These are phyloP conservation scores for Enteromius anoplus DNA, from an alignment of 2,797 vertebrate species.

Conservation along the genomic window DNA sequence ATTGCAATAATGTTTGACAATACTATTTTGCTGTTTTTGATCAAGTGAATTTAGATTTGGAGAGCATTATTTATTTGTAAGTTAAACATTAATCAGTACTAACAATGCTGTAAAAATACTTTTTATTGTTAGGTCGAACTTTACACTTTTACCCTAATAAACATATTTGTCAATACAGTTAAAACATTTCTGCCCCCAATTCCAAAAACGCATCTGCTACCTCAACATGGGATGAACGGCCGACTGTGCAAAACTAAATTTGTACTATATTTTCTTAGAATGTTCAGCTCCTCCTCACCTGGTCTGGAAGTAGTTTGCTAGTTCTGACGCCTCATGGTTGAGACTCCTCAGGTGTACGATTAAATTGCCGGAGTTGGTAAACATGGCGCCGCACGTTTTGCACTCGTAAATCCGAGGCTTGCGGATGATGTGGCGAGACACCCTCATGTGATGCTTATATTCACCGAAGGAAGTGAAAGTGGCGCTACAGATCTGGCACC, in stretches of 20 bases:
- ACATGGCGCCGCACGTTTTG: constrained; percentile 99
- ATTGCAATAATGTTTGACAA: not conserved
- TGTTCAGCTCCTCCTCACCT: constrained; percentile 90
- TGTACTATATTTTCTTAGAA: constrained; percentile 50
- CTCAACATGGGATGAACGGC: constrained; percentile 32
- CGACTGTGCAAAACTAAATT: constrained; percentile 31
- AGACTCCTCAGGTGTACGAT: constrained; percentile 99
- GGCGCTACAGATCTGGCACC: constrained; percentile 99
- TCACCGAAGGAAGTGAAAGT: constrained; percentile 99
- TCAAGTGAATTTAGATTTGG: not conserved
- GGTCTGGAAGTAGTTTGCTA: constrained; percentile 99
- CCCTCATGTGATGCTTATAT: constrained; percentile 99
- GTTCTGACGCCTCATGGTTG: constrained; percentile 99
- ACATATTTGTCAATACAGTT: not conserved
- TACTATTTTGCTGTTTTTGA: not conserved
- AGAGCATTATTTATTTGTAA: not conserved
- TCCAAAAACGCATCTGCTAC: constrained; percentile 18
- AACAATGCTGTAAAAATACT: not conserved
- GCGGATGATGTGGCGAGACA: constrained; percentile 99
- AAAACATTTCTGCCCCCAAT: not conserved
- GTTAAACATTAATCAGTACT: not conserved
- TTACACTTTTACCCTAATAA: not conserved
- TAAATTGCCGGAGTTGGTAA: constrained; percentile 99
- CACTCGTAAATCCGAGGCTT: constrained; percentile 99
- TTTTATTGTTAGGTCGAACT: not conserved